Evolutionary conservation across 2,797 vertebrate genomes (phyloP).

Genomic region (Melopsittacus undulatus): DNA sequence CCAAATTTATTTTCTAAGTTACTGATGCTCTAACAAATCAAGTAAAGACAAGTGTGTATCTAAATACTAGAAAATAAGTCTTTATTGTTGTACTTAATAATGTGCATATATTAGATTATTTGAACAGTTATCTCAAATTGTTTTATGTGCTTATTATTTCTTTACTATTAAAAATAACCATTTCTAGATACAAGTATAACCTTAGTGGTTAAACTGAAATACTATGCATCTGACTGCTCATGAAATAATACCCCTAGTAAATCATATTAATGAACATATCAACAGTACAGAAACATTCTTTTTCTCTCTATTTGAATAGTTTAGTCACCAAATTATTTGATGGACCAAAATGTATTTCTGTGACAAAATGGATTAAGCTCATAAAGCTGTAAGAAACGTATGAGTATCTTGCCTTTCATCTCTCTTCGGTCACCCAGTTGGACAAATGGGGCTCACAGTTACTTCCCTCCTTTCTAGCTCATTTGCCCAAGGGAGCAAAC

Average conservation of each 20-base stretch:
- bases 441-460: neutral
- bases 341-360: neutral
- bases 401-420: neutral
- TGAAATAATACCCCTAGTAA: neutral
- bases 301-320: neutral
- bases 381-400: neutral
- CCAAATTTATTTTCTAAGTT: neutral
- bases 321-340: neutral
- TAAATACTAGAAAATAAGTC: neutral
- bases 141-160: neutral
- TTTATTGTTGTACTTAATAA: neutral
- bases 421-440: neutral
- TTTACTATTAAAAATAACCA: neutral
- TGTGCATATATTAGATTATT: neutral
- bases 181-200: neutral
- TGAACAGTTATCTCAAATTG: neutral
- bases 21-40: neutral
- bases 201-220: neutral
- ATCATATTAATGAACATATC: neutral
- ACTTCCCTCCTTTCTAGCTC: neutral
- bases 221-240: neutral
- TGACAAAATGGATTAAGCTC: neutral
- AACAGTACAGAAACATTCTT: neutral
- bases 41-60: neutral
- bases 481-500: neutral